Evolutionary conservation across 2,113 vertebrate species (phyloP), one percentile per base, ranked within the genome.

Genomic region (Collichthys lucidus): DNA sequence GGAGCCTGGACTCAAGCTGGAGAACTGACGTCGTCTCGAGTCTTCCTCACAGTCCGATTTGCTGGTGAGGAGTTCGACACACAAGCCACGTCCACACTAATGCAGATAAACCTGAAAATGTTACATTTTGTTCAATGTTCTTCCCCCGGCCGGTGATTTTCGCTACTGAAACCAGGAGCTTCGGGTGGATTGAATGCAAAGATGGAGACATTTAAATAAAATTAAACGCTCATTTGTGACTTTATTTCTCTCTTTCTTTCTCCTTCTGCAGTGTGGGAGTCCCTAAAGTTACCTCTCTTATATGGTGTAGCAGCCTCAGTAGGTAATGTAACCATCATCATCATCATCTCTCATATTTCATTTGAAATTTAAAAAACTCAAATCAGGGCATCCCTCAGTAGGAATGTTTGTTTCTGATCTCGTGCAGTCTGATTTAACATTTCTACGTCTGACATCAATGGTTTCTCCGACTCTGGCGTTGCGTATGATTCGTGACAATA

Each of bases 231-330:
- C 49, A 6, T 50, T 50, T 50, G 17, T 50, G 4, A 7, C 9
- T 19, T 53, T 53, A 2, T n/a, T 11, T 53, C 47, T 79, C 0
- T 40, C 50, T 73, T 11, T 79, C 15, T 46, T 11, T 79, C 15
- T 65, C 47, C 11, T 1, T 59, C 49, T 87, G 14, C 92, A 99
- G 98, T 99, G 84, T 95, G 97, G 95, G 96, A 96, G 10, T 97
- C 97, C 72, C 96, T 99, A 90, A 96, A 96, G 95, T 94, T 97
- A 29, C 98, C 98, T 0, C 95, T 99, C 74, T 88, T 99, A 85
- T 98, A 98, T 7, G 98, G 98, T 3, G 86, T 95, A 1, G 92
- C 94, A 0, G 94, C 97, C 68, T 96, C 98, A 35, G 89, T 97
- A 1, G 84, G 93, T 94, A 93, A 88, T 1, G 42, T 49, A 56